Conservation (phyloP, 2,888 invertebrate species). For the Acrobasis suavella region DNA sequence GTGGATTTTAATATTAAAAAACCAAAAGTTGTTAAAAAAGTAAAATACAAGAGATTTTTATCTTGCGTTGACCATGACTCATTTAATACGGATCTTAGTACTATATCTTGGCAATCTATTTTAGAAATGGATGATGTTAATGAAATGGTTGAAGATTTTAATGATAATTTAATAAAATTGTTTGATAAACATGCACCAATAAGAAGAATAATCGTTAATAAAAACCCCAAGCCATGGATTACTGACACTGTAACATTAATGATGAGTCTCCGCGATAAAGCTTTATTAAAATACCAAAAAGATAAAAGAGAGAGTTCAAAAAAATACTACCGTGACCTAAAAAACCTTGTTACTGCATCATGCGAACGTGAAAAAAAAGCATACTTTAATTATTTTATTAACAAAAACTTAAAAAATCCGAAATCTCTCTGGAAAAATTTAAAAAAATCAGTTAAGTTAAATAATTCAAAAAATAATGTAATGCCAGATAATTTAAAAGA, state of each 20-base stretch:
- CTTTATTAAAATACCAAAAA: constrained; percentile 20
- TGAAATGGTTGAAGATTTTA: constrained; percentile 26
- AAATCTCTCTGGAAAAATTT: constrained; percentile 25
- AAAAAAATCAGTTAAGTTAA: not conserved
- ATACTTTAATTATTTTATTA: constrained; percentile 28
- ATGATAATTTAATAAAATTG: constrained; percentile 21
- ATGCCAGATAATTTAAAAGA: not conserved
- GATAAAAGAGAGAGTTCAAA: constrained; percentile 20
- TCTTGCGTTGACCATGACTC: not conserved
- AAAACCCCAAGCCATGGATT: constrained; percentile 29
- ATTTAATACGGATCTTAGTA: constrained; percentile 15
- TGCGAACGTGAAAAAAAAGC: constrained; percentile 30
- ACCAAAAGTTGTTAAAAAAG: not conserved
- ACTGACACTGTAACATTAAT: constrained; percentile 30
- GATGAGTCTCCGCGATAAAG: constrained; percentile 30
- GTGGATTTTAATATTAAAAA: constrained; percentile 23
- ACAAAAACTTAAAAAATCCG: constrained; percentile 26
- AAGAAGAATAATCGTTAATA: constrained; percentile 13
- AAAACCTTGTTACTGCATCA: constrained; percentile 26
- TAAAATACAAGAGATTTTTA: not conserved
- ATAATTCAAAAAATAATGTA: not conserved
- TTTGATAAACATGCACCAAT: constrained; percentile 32
- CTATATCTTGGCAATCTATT: constrained; percentile 12
- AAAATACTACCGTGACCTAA: constrained; percentile 28
- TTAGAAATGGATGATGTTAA: not conserved